These are phyloP conservation scores for Myopa tessellatipennis DNA, from an alignment of 2,888 invertebrate species.

Conservation along the genomic window DNA sequence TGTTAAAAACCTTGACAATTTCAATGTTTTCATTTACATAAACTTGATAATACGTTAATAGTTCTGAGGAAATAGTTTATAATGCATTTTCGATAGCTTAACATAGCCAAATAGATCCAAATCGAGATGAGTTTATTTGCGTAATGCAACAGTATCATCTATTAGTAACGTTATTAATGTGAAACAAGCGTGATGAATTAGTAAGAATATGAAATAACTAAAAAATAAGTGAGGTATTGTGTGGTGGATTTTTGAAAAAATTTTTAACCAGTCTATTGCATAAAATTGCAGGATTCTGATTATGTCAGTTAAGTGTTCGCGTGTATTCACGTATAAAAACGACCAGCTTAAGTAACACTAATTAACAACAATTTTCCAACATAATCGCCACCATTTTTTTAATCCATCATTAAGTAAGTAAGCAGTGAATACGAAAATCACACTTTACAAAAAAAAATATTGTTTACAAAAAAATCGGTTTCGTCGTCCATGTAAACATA, in stretches of 20 bases:
- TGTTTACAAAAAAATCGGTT: too few relatives aligned
- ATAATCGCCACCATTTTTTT: too few relatives aligned
- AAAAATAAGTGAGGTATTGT: constrained; percentile 52
- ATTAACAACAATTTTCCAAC: constrained; percentile 40
- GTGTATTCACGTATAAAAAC: constrained; percentile 14
- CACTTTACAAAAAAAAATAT: too few relatives aligned
- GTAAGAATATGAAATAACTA: constrained; percentile 14
- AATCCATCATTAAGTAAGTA: too few relatives aligned
- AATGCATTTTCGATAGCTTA: neutral
- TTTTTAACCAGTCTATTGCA: constrained; percentile 69
- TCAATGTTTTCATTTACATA: neutral
- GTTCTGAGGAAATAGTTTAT: neutral
- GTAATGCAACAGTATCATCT: neutral
- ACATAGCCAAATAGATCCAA: too few relatives aligned
- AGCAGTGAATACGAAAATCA: too few relatives aligned
- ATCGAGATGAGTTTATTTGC: neutral
- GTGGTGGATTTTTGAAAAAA: constrained; percentile 66
- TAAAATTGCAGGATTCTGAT: constrained; percentile 67
- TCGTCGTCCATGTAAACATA: too few relatives aligned
- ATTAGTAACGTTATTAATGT: neutral
- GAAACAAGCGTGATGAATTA: neutral
- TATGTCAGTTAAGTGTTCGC: constrained; percentile 17
- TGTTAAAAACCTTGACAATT: neutral
- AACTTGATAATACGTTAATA: too few relatives aligned
- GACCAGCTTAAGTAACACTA: constrained; percentile 28